Base-by-base conservation (phyloP, 1,140 invertebrate genomes). In the Drosophila trapezifrons region DNA sequence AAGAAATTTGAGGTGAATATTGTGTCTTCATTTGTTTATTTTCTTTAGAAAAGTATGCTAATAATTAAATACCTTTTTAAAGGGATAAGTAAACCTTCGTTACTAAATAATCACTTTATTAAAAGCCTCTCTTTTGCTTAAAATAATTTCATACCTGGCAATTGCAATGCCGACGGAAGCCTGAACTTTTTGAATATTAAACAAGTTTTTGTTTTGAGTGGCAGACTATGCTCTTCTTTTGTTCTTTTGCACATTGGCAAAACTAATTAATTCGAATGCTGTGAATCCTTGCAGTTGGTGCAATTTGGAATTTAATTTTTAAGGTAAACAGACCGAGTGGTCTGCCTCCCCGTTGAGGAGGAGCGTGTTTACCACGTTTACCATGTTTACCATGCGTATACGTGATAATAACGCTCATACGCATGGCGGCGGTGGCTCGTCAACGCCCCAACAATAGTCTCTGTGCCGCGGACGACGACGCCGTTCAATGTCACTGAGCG, bases 371-470 rank as follows among this genome's bases (percentile, higher is more conserved):
- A 52, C 49, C 49, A 52, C 49, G 66, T 54, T 70, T 49, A 43
- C 32, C 46, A 22, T 64, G 69, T 54, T 46, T 73, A 75, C 72
- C 20, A 27, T 52, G 52, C 70, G 72, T 75, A 75, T 75, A 74
- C 59, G 72, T 74, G 72, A 75, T 74, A 57, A 51, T 74, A 64
- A 38, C 60, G 70, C 70, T 65, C 70, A 75, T 75, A 74, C 72
- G 72, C 72, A 75, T 74, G 45, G 58, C 25, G 66, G 20, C 49
- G 29, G 49, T 25, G 17, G 47, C 27, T 29, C 27, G 27, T 29
- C 27, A 29, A 32, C 29, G 29, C 29, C 29, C 29, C 29, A 32
- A 32, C 29, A 32, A 32, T 9, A 32, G 29, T 9, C 29, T 10
- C 29, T 32, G 29, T 10, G 29, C 9, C 29, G 27, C 45, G 22